A percentile compares a stretch with the other conserved stretches of the same genome.
Conservation (phyloP, 2,113 vertebrate genomes). For the Setophaga coronata region DNA sequence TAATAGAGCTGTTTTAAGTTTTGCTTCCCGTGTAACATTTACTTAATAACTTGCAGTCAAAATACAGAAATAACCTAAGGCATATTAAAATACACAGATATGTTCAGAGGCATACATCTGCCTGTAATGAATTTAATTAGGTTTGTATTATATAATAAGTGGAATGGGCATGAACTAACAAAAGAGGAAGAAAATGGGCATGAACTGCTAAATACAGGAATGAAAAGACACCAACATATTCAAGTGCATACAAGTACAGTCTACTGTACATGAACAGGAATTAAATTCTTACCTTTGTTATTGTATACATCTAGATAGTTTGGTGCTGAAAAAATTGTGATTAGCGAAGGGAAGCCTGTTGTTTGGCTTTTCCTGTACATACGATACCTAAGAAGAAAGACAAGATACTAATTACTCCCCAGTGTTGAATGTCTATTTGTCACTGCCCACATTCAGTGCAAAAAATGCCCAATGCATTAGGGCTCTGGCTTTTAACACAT, state of each 20-base stretch:
- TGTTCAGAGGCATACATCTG: not conserved
- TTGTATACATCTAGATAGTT: constrained; percentile 99
- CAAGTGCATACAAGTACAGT: not conserved
- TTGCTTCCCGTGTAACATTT: not conserved
- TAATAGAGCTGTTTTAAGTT: not conserved
- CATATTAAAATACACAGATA: not conserved
- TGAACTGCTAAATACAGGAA: not conserved
- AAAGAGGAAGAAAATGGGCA: not conserved
- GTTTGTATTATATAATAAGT: not conserved
- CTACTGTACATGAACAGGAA: not conserved
- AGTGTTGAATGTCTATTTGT: not conserved
- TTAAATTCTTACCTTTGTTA: constrained; percentile 92
- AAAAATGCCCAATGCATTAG: accelerated
- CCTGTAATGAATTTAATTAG: not conserved
- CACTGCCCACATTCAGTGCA: not conserved
- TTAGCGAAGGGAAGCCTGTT: constrained; percentile 98
- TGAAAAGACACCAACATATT: not conserved
- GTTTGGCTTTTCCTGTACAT: constrained; percentile 99
- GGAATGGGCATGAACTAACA: not conserved
- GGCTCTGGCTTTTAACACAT: not conserved
- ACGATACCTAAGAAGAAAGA: constrained; percentile 84
- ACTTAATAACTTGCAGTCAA: not conserved
- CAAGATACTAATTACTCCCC: not conserved
- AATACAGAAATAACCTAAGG: constrained; percentile 5
- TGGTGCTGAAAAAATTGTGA: constrained; percentile 98